Evolutionary conservation across 2,113 vertebrate genomes (phyloP).

Genomic region (Dermatemys mawii): DNA sequence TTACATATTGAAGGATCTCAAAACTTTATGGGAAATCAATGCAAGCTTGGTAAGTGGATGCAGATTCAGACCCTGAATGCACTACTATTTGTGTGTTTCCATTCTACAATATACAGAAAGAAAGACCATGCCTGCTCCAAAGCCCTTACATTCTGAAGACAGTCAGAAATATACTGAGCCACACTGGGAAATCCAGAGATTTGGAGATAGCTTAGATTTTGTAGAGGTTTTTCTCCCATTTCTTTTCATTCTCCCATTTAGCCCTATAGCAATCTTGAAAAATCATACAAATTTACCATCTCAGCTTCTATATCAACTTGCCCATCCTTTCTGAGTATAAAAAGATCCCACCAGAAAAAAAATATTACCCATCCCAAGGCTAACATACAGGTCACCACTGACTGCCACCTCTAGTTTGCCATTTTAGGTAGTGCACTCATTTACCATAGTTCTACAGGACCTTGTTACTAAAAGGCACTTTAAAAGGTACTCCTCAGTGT

Average conservation of each 20-base stretch:
- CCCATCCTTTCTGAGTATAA: not conserved
- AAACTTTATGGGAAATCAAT: no score
- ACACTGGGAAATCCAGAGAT: not conserved
- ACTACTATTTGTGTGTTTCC: not conserved
- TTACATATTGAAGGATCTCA: not conserved
- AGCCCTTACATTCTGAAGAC: not conserved
- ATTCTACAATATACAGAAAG: not conserved
- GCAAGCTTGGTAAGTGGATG: not conserved
- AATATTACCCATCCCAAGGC: not conserved
- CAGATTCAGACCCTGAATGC: not conserved
- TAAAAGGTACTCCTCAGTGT: not conserved
- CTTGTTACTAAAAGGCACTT: not conserved
- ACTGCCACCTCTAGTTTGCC: not conserved
- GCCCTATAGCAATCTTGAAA: not conserved
- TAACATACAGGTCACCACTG: not conserved
- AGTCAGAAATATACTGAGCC: not conserved
- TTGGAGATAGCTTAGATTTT: not conserved
- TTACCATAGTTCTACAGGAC: not conserved
- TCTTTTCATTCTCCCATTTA: not conserved
- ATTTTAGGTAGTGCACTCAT: not conserved
- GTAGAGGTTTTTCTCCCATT: not conserved
- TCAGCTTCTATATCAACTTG: not conserved
- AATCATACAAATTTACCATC: not conserved
- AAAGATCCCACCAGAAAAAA: not conserved
- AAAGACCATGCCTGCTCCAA: rapidly evolving